A percentile compares a stretch with the other conserved stretches of the same genome.
Evolutionary conservation across 2,888 invertebrate genomes (phyloP).

Genomic region (Empis livida): DNA sequence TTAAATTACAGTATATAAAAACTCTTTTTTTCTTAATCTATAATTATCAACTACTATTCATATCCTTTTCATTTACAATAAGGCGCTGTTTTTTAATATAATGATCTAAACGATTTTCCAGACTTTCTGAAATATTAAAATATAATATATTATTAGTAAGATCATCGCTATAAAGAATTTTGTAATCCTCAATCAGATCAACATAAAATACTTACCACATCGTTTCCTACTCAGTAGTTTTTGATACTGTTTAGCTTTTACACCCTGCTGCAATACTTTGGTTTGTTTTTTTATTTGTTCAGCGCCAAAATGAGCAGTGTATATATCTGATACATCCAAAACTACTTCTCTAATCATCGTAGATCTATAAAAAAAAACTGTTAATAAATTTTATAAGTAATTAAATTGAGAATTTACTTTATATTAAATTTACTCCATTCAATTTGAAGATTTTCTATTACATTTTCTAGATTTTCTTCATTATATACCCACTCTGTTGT

Average conservation of each 20-base stretch:
- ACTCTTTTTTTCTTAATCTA: no score
- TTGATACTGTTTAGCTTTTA: conserved; percentile 54
- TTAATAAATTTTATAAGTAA: no score
- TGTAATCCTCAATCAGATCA: not conserved
- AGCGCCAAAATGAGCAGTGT: conserved; percentile 12
- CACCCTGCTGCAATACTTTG: conserved; percentile 51
- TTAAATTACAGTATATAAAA: no score
- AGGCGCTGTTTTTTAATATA: conserved; percentile 54
- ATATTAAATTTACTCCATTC: conserved; percentile 61
- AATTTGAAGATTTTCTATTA: conserved; percentile 54
- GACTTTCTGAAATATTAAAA: conserved; percentile 49
- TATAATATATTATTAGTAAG: no score
- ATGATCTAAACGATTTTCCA: conserved; percentile 67
- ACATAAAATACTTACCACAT: conserved; percentile 51
- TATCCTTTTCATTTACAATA: conserved; percentile 13
- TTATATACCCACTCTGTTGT: conserved; percentile 44
- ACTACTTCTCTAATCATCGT: conserved; percentile 44
- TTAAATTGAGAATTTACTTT: conserved; percentile 41
- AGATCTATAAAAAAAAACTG: conserved; percentile 31
- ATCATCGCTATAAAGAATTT: no score
- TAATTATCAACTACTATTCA: no score
- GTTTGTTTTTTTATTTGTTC: conserved; percentile 37
- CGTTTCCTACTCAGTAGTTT: conserved; percentile 60
- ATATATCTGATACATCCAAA: conserved; percentile 34
- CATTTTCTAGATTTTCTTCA: conserved; percentile 41